Conservation (phyloP, 1,140 invertebrate species). For the Drosophila repleta region DNA sequence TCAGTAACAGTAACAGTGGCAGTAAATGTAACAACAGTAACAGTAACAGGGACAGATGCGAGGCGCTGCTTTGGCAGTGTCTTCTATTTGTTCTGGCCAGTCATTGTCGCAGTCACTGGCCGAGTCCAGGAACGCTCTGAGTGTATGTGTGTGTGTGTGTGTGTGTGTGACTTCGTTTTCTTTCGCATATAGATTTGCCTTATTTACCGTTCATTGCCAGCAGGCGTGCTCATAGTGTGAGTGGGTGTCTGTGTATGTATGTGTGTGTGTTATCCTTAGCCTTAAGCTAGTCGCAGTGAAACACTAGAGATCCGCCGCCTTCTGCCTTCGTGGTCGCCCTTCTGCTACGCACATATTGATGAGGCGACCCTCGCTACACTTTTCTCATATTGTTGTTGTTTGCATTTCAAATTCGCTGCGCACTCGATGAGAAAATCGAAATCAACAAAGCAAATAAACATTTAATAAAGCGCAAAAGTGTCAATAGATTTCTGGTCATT, state of each 20-base stretch:
- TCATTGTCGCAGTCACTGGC: constrained; percentile 34
- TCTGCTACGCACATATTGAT: constrained; percentile 5
- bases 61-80: constrained; percentile 3
- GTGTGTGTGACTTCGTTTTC: constrained; percentile 13
- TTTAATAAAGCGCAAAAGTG: constrained; percentile 72
- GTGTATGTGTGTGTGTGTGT: neutral
- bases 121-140: neutral
- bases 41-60: constrained; percentile 1
- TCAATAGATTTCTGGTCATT: constrained; percentile 66
- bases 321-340: neutral
- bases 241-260: constrained; percentile 11
- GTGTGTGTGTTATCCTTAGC: constrained; percentile 21
- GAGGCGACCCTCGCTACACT: constrained; percentile 17
- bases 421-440: constrained; percentile 70
- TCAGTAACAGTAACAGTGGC: constrained; percentile 36
- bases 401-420: constrained; percentile 75
- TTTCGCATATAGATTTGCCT: constrained; percentile 40
- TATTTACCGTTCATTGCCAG: constrained; percentile 50
- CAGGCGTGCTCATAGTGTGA: constrained; percentile 44
- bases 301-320: neutral
- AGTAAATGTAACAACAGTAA: constrained; percentile 9
- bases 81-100: constrained; percentile 37
- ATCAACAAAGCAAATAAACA: constrained; percentile 81
- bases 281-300: constrained; percentile 42
- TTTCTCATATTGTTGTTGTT: constrained; percentile 52